Conservation (phyloP, 2,113 vertebrate genomes). For the Semnornis frantzii region DNA sequence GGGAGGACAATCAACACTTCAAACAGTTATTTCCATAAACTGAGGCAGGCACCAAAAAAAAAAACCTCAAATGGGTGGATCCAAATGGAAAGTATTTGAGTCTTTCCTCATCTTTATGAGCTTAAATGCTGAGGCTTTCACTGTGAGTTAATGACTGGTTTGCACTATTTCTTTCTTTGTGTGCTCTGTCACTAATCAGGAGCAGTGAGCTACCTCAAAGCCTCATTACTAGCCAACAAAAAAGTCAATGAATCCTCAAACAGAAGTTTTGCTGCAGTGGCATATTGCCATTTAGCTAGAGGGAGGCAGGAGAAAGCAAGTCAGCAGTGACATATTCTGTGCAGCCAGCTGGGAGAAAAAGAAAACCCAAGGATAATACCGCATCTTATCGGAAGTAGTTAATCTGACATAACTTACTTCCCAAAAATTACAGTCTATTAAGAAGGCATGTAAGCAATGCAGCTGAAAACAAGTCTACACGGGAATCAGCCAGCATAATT, state of each 20-base stretch:
- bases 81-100: conserved; percentile 20
- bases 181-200: conserved; percentile 47
- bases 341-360: conserved; percentile 68
- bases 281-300: conserved; percentile 71
- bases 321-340: conserved; percentile 61
- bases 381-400: conserved; percentile 74
- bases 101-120: conserved; percentile 31
- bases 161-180: conserved; percentile 32
- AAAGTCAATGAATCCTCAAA: conserved; percentile 61
- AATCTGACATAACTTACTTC: conserved; percentile 77
- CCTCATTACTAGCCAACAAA: conserved; percentile 65
- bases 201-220: conserved; percentile 63
- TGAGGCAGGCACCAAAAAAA: neutral
- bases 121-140: conserved; percentile 50
- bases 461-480: conserved; percentile 75
- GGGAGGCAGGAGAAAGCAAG: conserved; percentile 66
- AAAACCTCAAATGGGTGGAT: neutral
- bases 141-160: conserved; percentile 45
- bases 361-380: conserved; percentile 66
- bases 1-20: neutral
- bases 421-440: conserved; percentile 75
- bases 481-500: conserved; percentile 60
- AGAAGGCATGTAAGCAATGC: conserved; percentile 74
- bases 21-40: neutral
- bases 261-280: conserved; percentile 68